Percentiles rank a stretch among this genome's conserved stretches.
Evolutionary conservation across 2,113 vertebrate genomes (phyloP).

Genomic region (Motacilla alba): DNA sequence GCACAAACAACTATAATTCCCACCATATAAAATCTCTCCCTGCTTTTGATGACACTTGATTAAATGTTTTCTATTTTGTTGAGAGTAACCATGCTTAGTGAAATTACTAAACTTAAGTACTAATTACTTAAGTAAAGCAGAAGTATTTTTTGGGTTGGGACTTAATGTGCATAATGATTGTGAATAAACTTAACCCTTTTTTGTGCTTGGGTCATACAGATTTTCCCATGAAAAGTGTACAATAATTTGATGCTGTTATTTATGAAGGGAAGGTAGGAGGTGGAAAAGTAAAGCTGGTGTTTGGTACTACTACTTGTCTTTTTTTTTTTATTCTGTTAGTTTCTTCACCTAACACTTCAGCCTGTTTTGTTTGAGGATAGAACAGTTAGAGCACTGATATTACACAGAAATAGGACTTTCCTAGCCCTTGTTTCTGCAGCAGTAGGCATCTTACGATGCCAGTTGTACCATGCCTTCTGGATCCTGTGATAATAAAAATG

Average conservation of each 20-base stretch:
- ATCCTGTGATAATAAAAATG: conserved; percentile 26
- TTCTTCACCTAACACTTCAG: background rate
- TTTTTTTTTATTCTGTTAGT: background rate
- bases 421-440: background rate
- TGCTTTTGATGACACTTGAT: background rate
- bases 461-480: background rate
- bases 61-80: background rate
- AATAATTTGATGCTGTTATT: background rate
- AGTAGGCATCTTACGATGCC: background rate
- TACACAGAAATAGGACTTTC: background rate
- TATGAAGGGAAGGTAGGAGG: background rate
- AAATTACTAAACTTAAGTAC: background rate
- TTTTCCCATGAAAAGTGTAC: background rate
- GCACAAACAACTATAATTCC: background rate
- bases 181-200: background rate
- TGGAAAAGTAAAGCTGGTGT: background rate
- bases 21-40: background rate
- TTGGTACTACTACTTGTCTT: background rate
- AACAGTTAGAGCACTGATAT: background rate
- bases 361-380: background rate
- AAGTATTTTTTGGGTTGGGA: background rate
- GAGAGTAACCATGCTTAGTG: background rate
- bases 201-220: background rate
- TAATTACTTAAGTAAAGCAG: background rate
- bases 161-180: background rate